phyloP scores from a whole-genome alignment of 2,797 vertebrate species.

The Centropyge bicolor region DNA sequence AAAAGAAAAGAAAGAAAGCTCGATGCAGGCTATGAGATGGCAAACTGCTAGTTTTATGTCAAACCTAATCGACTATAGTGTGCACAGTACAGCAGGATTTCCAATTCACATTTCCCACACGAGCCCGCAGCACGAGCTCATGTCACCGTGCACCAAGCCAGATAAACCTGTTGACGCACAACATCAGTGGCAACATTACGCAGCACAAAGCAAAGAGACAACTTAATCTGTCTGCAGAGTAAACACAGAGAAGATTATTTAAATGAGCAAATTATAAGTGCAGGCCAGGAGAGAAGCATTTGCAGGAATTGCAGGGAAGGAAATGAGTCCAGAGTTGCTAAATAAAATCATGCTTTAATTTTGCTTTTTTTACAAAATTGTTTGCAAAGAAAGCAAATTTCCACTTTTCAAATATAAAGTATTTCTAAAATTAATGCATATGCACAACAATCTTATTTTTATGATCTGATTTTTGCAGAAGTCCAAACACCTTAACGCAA shows the following conservation, averaged over 20 bases:
- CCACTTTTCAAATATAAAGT: neutral
- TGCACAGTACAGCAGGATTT: conserved; percentile 2
- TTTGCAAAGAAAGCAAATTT: neutral
- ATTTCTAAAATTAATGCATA: neutral
- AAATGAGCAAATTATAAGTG: neutral
- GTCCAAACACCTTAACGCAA: neutral
- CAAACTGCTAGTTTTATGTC: conserved; percentile 33
- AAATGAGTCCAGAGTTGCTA: neutral
- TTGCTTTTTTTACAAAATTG: neutral
- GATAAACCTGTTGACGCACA: conserved; percentile 54
- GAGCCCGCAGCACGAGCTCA: conserved; percentile 3
- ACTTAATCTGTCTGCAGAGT: conserved; percentile 14
- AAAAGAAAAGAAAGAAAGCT: neutral
- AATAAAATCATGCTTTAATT: neutral
- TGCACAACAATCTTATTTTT: neutral
- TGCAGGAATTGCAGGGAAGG: neutral
- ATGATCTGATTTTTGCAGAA: too few species aligned
- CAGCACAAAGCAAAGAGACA: conserved; percentile 28
- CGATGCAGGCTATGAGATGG: conserved; percentile 13
- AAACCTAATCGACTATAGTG: conserved; percentile 27
- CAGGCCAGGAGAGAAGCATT: neutral
- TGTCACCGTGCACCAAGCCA: conserved; percentile 18
- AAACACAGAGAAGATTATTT: neutral
- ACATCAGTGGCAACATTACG: conserved; percentile 14
- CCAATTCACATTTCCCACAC: neutral